A percentile compares a stretch with the other conserved stretches of the same genome.
Evolutionary conservation across 2,888 invertebrate genomes (phyloP).

Genomic region (Tortrix viridana): DNA sequence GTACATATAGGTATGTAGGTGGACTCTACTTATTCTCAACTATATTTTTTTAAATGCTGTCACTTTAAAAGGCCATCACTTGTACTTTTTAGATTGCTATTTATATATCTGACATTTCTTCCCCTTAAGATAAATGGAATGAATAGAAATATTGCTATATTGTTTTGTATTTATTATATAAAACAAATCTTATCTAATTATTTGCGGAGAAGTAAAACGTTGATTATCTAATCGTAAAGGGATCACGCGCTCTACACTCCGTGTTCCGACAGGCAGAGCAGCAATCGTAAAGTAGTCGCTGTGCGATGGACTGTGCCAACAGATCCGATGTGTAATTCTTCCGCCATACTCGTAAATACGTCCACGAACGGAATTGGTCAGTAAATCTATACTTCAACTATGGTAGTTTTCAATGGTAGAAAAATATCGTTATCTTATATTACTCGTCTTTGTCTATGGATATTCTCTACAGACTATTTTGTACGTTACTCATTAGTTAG

Average conservation of each 20-base stretch:
- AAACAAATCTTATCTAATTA: conserved; percentile 36
- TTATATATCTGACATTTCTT: conserved; percentile 52
- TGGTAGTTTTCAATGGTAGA: conserved; percentile 71
- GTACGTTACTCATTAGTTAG: conserved; percentile 77
- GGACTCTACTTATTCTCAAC: conserved; percentile 57
- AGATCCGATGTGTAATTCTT: conserved; percentile 49
- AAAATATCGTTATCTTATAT: conserved; percentile 74
- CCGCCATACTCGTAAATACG: conserved; percentile 48
- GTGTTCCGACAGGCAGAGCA: conserved; percentile 41
- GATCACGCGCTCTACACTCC: conserved; percentile 13
- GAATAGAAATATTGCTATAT: conserved; percentile 63
- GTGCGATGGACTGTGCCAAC: conserved; percentile 56
- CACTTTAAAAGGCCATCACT: conserved; percentile 75
- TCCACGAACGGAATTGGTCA: conserved; percentile 66
- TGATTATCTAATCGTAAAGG: conserved; percentile 15
- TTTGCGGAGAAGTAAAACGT: conserved; percentile 24
- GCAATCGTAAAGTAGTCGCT: conserved; percentile 69
- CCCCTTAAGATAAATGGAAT: conserved; percentile 67
- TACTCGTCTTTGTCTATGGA: conserved; percentile 64
- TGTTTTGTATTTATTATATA: conserved; percentile 30
- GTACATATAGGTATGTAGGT: conserved; percentile 57
- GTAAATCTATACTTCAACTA: conserved; percentile 65
- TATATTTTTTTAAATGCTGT: conserved; percentile 61
- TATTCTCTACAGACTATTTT: conserved; percentile 73
- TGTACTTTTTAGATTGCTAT: conserved; percentile 73